Percentiles rank a stretch among this genome's conserved stretches.
Evolutionary conservation across 2,797 vertebrate species (phyloP).

Genomic region (Gorsachius magnificus): DNA sequence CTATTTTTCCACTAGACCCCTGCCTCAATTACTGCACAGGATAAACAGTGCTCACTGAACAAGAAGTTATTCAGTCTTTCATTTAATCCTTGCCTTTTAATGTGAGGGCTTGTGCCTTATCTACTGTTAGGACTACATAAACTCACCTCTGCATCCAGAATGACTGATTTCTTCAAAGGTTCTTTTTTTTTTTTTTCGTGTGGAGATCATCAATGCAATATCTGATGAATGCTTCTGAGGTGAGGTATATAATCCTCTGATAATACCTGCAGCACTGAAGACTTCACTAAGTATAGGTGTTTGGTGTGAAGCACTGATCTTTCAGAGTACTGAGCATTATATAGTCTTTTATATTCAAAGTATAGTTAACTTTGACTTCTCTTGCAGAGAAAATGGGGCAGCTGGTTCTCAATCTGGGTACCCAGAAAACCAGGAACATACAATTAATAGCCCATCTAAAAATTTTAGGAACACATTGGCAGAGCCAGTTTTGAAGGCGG

Average conservation of each 20-base stretch:
- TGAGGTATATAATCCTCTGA: not conserved
- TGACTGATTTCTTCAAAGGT: not conserved
- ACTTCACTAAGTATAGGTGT: not conserved
- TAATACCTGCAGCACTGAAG: not conserved
- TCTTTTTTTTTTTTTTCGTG: not conserved
- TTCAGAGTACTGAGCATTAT: not conserved
- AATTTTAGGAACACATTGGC: not conserved
- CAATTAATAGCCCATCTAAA: not conserved
- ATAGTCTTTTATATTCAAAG: not conserved
- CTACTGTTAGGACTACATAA: not conserved
- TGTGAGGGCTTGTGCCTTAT: not conserved
- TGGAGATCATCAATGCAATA: not conserved
- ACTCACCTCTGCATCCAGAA: not conserved
- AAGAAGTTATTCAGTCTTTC: not conserved
- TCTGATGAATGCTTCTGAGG: not conserved
- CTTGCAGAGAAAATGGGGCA: not conserved
- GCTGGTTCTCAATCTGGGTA: not conserved
- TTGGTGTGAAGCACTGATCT: not conserved
- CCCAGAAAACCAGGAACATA: not conserved
- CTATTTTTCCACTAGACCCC: not conserved
- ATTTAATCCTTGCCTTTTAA: conserved; percentile 17
- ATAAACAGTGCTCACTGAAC: not conserved
- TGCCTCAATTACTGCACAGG: not conserved
- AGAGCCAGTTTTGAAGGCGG: not conserved
- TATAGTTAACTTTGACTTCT: not conserved